Evolutionary conservation across 2,113 vertebrate species (phyloP).

Genomic region (Oophaga pumilio): DNA sequence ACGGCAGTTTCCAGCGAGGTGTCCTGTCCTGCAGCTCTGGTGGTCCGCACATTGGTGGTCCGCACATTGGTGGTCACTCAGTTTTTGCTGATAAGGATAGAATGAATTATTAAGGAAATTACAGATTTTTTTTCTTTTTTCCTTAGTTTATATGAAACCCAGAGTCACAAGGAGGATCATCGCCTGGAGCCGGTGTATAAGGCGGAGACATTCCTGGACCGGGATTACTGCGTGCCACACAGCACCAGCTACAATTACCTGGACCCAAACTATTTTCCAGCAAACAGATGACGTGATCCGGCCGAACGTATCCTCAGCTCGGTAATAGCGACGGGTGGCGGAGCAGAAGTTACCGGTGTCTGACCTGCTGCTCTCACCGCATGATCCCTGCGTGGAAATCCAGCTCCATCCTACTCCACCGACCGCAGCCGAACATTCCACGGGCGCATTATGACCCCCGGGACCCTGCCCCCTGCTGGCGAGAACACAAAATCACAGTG

Average conservation of each 20-base stretch:
- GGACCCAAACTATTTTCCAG: conserved; percentile 99
- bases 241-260: conserved; percentile 96
- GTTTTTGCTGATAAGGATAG: too few relatives aligned
- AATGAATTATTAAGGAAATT: background rate
- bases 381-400: conserved; percentile 75
- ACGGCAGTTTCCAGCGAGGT: too few relatives aligned
- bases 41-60: too few relatives aligned
- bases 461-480: conserved; percentile 19
- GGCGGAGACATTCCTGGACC: conserved; percentile 92
- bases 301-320: conserved; percentile 66
- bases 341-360: conserved; percentile 76
- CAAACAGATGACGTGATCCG: conserved; percentile 95
- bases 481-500: conserved; percentile 69
- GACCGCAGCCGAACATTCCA: conserved; percentile 84
- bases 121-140: conserved; percentile 53
- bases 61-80: too few relatives aligned
- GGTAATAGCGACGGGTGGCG: conserved; percentile 69
- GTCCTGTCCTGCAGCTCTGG: too few relatives aligned
- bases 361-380: conserved; percentile 76
- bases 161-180: conserved; percentile 92
- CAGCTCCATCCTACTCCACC: conserved; percentile 73
- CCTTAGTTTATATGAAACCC: conserved; percentile 89
- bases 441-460: conserved; percentile 65
- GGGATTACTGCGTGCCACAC: conserved; percentile 98
- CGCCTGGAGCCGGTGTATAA: conserved; percentile 91